phyloP scores from a whole-genome alignment of 1,140 invertebrate genomes.

The Aporrectodea caliginosa region DNA sequence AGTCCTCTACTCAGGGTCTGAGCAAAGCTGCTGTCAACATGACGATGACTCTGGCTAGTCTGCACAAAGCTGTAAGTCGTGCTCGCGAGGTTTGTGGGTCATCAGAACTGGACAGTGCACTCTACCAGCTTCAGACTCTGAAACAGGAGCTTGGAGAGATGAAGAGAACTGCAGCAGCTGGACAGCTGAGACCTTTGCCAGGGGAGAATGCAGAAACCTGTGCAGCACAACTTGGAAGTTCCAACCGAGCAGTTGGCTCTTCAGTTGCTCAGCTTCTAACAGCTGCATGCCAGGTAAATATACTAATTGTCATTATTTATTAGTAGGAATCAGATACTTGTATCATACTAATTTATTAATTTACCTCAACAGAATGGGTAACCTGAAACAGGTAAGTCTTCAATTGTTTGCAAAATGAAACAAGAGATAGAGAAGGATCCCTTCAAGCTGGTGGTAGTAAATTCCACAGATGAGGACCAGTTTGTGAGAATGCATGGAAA shows the following conservation, averaged over 20 bases:
- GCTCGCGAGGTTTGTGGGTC: slow-evolving; percentile 75
- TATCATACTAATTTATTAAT: too few relatives aligned
- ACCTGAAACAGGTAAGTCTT: too few relatives aligned
- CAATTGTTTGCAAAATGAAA: too few relatives aligned
- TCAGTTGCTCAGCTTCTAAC: slow-evolving; percentile 77
- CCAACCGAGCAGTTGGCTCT: slow-evolving; percentile 66
- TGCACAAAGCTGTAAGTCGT: slow-evolving; percentile 74
- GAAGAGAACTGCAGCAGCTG: slow-evolving; percentile 67
- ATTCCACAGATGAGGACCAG: too few relatives aligned
- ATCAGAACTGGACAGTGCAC: slow-evolving; percentile 69
- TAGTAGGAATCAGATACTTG: too few relatives aligned
- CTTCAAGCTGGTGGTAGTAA: too few relatives aligned
- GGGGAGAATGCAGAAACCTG: slow-evolving; percentile 79
- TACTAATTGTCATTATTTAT: too few relatives aligned
- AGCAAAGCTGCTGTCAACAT: slow-evolving; percentile 72
- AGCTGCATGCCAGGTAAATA: slow-evolving; percentile 67
- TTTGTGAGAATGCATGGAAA: too few relatives aligned
- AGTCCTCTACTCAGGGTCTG: slow-evolving; percentile 68
- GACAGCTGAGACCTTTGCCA: slow-evolving; percentile 73
- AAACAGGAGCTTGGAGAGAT: slow-evolving; percentile 79
- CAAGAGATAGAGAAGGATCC: too few relatives aligned
- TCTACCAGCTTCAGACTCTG: slow-evolving; percentile 67
- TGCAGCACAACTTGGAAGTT: slow-evolving; percentile 66
- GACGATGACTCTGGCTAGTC: slow-evolving; percentile 70
- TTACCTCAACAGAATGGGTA: too few relatives aligned